Evolutionary conservation across 2,113 vertebrate species (phyloP), one percentile per base, ranked within the genome.

Genomic region (Clarias batrachus): DNA sequence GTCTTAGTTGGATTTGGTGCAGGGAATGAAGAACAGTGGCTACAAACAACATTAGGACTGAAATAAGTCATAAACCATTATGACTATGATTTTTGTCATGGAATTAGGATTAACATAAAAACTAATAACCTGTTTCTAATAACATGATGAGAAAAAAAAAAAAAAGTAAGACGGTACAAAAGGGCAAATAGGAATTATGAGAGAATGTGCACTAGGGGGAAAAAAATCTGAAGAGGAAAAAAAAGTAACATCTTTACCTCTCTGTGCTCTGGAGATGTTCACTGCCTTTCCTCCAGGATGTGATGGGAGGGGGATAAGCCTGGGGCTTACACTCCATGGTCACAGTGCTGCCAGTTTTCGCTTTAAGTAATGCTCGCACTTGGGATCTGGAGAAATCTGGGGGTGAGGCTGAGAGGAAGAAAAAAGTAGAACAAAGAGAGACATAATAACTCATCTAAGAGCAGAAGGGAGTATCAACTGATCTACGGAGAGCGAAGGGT

Each of bases 371-470:
- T 83, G 93, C 88, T 92, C 95, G 95, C 94, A 98, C 96, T 52
- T 97, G 94, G n/a, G 92, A 97, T 87, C 93, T 95, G 89, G 96
- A 97, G 93, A 98, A 98, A 93, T 98, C 96, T 60, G 97, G 97
- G 88, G 97, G 95, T 85, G 96, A 96, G 33, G 97, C 97, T 98
- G 89, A 87, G 85, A 92, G 23, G 87, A 62, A 91, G 27, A 87
- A 91, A 92, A 88, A 84, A 78, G 90, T 16, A 60, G 52, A 62
- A 41, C 3, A 30, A 17, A 62, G 62, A 77, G 54, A 71, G 77
- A 81, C 54, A 87, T 84, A 71, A 60, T 33, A 62, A 81, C 70
- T 82, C 56, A 82, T 54, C 63, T 33, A 16, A 33, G 16, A 63
- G 60, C 25, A 19, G 70, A 8, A 19, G 25, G 37, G n/a, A 12